Conservation (phyloP, 2,797 vertebrate genomes). For the Sparus aurata region DNA sequence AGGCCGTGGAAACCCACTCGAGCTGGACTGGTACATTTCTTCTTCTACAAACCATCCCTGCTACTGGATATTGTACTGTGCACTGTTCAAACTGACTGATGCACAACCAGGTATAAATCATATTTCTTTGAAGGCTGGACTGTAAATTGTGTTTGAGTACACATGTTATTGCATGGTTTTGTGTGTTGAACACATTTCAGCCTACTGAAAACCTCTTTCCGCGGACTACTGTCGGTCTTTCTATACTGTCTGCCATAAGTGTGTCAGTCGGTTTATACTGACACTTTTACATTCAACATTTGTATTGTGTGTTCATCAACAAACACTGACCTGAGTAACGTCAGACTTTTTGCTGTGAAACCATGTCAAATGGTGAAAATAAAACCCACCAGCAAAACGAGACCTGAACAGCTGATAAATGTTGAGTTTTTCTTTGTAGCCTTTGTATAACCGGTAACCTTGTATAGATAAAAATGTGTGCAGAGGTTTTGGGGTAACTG, state of each 20-base stretch:
- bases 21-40: background rate
- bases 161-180: conserved; percentile 45
- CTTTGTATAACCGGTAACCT: background rate
- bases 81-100: background rate
- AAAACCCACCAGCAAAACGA: conserved; percentile 13
- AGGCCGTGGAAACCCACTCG: background rate
- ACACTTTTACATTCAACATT: background rate
- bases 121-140: background rate
- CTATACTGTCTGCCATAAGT: background rate
- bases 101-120: background rate
- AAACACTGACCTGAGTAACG: conserved; percentile 2
- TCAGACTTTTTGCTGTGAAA: conserved; percentile 28
- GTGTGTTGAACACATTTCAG: background rate
- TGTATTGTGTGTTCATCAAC: background rate
- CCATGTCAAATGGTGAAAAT: background rate
- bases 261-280: background rate
- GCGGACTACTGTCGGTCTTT: conserved; percentile 1
- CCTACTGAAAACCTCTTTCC: background rate
- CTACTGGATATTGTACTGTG: background rate
- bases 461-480: background rate
- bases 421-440: conserved; percentile 1
- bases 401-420: background rate
- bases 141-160: background rate
- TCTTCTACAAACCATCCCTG: background rate
- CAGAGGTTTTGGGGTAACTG: background rate